These are phyloP conservation scores for Physella acuta DNA, from an alignment of 1,140 invertebrate genomes.

Conservation along the genomic window DNA sequence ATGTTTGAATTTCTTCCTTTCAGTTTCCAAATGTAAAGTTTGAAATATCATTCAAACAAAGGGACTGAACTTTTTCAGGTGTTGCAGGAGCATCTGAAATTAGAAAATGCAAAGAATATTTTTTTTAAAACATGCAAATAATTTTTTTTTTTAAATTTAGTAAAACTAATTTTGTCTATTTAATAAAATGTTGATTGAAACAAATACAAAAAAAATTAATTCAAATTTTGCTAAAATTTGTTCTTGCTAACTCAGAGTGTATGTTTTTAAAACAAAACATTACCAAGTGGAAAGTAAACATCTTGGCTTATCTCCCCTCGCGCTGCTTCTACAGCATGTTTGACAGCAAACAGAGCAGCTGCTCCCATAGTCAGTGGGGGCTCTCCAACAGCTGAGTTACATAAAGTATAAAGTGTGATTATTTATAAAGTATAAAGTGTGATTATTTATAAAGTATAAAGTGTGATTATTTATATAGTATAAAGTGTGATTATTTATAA, in stretches of 20 bases:
- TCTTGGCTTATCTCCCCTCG: constrained; percentile 40
- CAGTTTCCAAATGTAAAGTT: constrained; percentile 28
- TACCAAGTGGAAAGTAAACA: constrained; percentile 43
- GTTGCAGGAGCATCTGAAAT: constrained; percentile 45
- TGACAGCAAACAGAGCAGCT: constrained; percentile 50
- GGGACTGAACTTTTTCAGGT: constrained; percentile 35
- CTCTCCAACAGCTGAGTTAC: constrained; percentile 51
- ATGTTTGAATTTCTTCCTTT: neutral
- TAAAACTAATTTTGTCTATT: too few relatives aligned
- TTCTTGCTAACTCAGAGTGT: too few relatives aligned
- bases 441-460: constrained; percentile 1
- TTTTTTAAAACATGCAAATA: too few relatives aligned
- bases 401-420: neutral
- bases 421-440: too few relatives aligned
- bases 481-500: too few relatives aligned
- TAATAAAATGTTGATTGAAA: too few relatives aligned
- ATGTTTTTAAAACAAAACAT: neutral
- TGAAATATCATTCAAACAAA: constrained; percentile 31
- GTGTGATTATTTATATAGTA: too few relatives aligned
- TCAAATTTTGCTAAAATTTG: too few relatives aligned
- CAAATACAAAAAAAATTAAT: too few relatives aligned
- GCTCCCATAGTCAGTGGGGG: constrained; percentile 55
- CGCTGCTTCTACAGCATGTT: constrained; percentile 48
- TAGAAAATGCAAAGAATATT: constrained; percentile 12
- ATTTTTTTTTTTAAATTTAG: too few relatives aligned